Evolutionary conservation across 2,113 vertebrate species (phyloP).

Genomic region (Pseudorhombus dupliciocellatus): DNA sequence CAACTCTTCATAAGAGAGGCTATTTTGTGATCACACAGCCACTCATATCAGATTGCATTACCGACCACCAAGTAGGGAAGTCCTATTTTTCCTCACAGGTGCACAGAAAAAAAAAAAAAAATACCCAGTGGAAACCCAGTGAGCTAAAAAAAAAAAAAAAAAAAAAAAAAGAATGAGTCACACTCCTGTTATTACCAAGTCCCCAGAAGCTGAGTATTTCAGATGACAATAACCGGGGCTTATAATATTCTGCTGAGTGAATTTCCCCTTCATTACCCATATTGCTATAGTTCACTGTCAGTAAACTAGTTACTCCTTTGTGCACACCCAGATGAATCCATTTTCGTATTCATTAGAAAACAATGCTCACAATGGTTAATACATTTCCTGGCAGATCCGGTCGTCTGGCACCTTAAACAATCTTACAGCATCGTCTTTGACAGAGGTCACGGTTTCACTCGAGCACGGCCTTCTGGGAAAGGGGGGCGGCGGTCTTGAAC

Average conservation of each 20-base stretch:
- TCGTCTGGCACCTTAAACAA: slow-evolving; percentile 21
- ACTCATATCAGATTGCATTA: slow-evolving; percentile 71
- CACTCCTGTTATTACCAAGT: slow-evolving; percentile 17
- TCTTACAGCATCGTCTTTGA: slow-evolving; percentile 22
- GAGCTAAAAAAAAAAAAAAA: slow-evolving; percentile 14
- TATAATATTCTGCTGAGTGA: slow-evolving; percentile 30
- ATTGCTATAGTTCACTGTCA: slow-evolving; percentile 38
- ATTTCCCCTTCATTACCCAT: slow-evolving; percentile 49
- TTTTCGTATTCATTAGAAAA: slow-evolving; percentile 36
- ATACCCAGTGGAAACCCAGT: slow-evolving; percentile 41
- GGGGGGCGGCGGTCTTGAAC: slow-evolving; percentile 26
- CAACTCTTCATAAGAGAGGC: slow-evolving; percentile 66
- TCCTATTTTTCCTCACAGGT: slow-evolving; percentile 51
- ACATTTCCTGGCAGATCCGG: slow-evolving; percentile 19
- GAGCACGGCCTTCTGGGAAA: slow-evolving; percentile 42
- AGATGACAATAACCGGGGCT: slow-evolving; percentile 48
- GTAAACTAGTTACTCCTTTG: slow-evolving; percentile 30
- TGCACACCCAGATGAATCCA: slow-evolving; percentile 13
- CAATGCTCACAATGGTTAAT: slow-evolving; percentile 21
- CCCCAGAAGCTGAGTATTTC: slow-evolving; percentile 37
- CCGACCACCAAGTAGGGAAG: slow-evolving; percentile 55
- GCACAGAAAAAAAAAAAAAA: slow-evolving; percentile 12
- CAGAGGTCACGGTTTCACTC: slow-evolving; percentile 28
- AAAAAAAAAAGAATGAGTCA: slow-evolving; percentile 54
- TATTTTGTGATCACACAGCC: slow-evolving; percentile 62